Evolutionary conservation across 2,797 vertebrate genomes (phyloP).

Genomic region (Acanthiza pusilla): DNA sequence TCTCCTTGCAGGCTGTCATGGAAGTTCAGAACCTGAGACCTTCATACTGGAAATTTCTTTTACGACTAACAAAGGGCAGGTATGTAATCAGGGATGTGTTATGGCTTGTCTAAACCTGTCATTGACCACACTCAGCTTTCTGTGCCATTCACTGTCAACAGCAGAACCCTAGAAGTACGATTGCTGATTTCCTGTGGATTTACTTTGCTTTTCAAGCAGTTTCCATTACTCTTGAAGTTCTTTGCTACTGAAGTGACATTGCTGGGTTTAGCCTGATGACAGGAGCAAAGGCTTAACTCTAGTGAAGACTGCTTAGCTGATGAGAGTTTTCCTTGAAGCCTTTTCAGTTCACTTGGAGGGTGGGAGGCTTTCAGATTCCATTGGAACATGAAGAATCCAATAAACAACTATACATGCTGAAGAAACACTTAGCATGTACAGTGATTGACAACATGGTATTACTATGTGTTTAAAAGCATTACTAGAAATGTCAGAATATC

Average conservation of each 20-base stretch:
- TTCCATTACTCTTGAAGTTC: neutral
- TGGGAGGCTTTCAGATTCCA: neutral
- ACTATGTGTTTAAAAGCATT: neutral
- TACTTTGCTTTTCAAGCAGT: neutral
- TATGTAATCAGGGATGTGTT: slow-evolving; percentile 62
- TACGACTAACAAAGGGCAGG: slow-evolving; percentile 94
- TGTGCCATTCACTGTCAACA: neutral
- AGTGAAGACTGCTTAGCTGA: neutral
- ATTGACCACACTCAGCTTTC: neutral
- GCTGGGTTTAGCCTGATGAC: neutral
- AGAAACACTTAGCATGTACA: neutral
- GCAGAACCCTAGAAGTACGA: neutral
- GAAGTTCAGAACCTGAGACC: slow-evolving; percentile 95
- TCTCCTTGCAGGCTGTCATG: slow-evolving; percentile 89
- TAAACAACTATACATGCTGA: neutral
- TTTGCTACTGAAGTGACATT: neutral
- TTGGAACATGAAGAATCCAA: neutral
- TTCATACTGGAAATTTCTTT: slow-evolving; percentile 98
- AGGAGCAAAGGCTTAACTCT: neutral
- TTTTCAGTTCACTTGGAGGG: neutral
- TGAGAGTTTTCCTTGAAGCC: neutral
- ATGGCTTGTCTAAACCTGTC: neutral
- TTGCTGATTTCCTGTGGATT: neutral
- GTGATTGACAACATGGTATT: neutral
- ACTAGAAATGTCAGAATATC: neutral